These are phyloP conservation scores for Platichthys flesus DNA, from an alignment of 2,113 vertebrate genomes.

Conservation along the genomic window DNA sequence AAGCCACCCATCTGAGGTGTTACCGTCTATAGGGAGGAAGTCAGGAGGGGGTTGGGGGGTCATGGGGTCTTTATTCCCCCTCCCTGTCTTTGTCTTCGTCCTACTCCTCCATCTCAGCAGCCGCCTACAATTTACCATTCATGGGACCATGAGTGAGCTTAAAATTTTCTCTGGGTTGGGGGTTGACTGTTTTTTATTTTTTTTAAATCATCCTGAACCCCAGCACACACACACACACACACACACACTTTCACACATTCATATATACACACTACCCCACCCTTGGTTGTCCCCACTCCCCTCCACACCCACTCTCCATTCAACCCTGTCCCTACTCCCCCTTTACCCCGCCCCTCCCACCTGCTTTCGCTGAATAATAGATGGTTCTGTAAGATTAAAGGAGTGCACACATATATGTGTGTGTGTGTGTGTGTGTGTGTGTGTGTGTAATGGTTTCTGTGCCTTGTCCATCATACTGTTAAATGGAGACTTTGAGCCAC, in stretches of 20 bases:
- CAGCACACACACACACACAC: conserved; percentile 8
- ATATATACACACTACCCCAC: conserved; percentile 11
- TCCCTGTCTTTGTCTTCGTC: conserved; percentile 61
- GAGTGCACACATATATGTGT: background rate
- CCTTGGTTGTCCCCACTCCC: conserved; percentile 28
- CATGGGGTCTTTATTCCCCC: conserved; percentile 35
- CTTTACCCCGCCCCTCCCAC: conserved; percentile 59
- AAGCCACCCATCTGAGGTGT: conserved; percentile 48
- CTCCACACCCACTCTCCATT: conserved; percentile 53
- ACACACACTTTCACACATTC: background rate
- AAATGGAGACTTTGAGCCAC: background rate
- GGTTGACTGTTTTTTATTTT: conserved; percentile 32
- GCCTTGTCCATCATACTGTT: background rate
- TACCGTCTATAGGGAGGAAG: conserved; percentile 29
- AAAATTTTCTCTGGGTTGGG: conserved; percentile 47
- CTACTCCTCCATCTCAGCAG: conserved; percentile 36
- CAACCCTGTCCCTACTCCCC: conserved; percentile 37
- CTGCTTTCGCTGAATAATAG: conserved; percentile 80
- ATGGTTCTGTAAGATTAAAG: conserved; percentile 73
- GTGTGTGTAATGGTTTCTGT: conserved; percentile 7
- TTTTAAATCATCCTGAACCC: conserved; percentile 22
- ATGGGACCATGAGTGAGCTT: conserved; percentile 42
- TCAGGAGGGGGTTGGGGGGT: conserved; percentile 43
- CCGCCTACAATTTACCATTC: conserved; percentile 64
- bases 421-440: background rate